phyloP scores from a whole-genome alignment of 2,797 vertebrate species.

The Rhinatrema bivittatum region DNA sequence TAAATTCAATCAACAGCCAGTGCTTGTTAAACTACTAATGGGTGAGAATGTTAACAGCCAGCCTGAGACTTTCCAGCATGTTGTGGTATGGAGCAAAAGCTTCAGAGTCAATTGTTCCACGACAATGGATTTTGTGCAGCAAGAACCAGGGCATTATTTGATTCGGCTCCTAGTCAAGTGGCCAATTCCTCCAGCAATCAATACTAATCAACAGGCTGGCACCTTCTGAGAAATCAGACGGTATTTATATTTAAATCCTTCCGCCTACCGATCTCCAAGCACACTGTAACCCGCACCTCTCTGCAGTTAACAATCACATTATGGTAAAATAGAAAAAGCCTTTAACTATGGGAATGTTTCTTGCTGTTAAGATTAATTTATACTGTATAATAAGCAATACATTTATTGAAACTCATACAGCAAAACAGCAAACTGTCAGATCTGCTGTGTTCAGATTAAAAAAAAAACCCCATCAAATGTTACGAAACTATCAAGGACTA shows the following conservation, averaged over 20 bases:
- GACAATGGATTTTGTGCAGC: slow-evolving; percentile 51
- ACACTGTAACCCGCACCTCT: not conserved
- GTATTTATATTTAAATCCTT: slow-evolving; percentile 46
- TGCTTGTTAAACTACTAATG: slow-evolving; percentile 20
- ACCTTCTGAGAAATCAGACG: slow-evolving; percentile 45
- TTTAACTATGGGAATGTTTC: no score
- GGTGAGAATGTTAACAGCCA: not conserved
- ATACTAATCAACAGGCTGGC: slow-evolving; percentile 62
- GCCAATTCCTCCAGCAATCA: slow-evolving; percentile 62
- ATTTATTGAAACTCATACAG: no score
- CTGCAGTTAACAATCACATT: no score
- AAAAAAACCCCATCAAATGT: no score
- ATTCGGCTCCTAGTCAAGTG: slow-evolving; percentile 59
- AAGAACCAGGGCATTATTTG: slow-evolving; percentile 60
- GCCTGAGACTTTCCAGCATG: slow-evolving; percentile 31
- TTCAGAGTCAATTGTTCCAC: slow-evolving; percentile 40
- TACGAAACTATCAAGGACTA: no score
- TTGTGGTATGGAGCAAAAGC: slow-evolving; percentile 18
- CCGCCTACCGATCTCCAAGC: slow-evolving; percentile 21
- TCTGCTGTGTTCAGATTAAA: no score
- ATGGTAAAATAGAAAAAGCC: no score
- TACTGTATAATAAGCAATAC: no score
- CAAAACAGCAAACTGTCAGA: no score
- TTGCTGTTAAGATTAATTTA: no score
- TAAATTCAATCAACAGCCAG: slow-evolving; percentile 35